Evolutionary conservation across 2,797 vertebrate genomes (phyloP), one percentile per base, ranked within the genome.

Genomic region (Potorous gilbertii): DNA sequence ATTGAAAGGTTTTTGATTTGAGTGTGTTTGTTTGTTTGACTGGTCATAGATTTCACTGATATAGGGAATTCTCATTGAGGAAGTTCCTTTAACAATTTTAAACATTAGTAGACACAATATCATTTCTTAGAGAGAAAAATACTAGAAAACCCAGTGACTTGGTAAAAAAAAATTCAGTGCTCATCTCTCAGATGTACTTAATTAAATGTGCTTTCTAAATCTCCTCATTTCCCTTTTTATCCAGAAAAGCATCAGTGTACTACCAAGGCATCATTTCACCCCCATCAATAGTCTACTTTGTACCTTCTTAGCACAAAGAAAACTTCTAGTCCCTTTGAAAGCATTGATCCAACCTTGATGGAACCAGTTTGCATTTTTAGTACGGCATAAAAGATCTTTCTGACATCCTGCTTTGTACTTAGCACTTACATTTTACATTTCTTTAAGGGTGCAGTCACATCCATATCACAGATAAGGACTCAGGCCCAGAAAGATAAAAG

Each of bases 271-370:
- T 87, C 74, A 46, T 9, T 90, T 66, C 34, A n/a, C 3, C 40
- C 14, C 57, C 56, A 5, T 16, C 31, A 24, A 9, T 4, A 54
- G 5, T 14, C 34, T 92, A 94, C 92, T 93, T 54, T 90, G 50
- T 74, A 95, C 40, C 91, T 54, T 90, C 4, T 24, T 46, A 87
- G 40, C 74, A 46, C 8, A 87, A 90, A 91, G 92, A 93, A 91
- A 96, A 1, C 2, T 29, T 16, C n/a, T 54, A 92, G 46, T 31
- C 90, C 93, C 94, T 89, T 91, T 90, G 54, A 54, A 5, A 52
- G 62, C 93, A 87, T 13, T 24, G 3, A 90, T 90, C 31, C 52
- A 56, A 89, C 56, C 4, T 21, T 94, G 50, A 93, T 89, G 54
- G 66, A 90, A 94, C 54, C 55, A 81, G 12, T n/a, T 90, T 59